Evolutionary conservation across 1,140 invertebrate genomes (phyloP).

Genomic region (Apis dorsata): DNA sequence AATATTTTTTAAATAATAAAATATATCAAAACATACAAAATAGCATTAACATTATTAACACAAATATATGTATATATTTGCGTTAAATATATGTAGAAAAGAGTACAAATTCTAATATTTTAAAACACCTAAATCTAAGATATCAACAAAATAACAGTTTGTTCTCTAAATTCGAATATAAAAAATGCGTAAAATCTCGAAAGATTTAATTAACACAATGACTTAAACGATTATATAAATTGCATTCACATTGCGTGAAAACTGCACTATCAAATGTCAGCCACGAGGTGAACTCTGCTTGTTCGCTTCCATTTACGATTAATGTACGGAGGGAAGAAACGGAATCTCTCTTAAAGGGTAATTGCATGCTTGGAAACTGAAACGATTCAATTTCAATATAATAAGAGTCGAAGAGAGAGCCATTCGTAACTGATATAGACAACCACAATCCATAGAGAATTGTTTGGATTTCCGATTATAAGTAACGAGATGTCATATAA

Average conservation of each 20-base stretch:
- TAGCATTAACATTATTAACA: background rate
- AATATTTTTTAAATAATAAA: background rate
- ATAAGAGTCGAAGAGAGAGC: background rate
- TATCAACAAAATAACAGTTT: background rate
- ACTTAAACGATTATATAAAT: background rate
- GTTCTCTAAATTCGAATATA: too few species aligned
- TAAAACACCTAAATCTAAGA: background rate
- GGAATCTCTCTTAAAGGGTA: background rate
- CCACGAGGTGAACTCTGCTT: slow-evolving; percentile 16
- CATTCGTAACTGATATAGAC: background rate
- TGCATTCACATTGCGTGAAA: background rate
- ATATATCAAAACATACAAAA: background rate
- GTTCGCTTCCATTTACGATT: background rate
- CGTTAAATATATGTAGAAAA: background rate
- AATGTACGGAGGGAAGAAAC: background rate
- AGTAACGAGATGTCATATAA: background rate
- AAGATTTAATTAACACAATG: slow-evolving; percentile 11
- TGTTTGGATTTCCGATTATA: background rate
- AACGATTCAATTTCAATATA: slow-evolving; percentile 18
- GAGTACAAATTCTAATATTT: too few species aligned
- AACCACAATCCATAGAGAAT: background rate
- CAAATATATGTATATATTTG: background rate
- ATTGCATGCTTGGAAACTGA: slow-evolving; percentile 1
- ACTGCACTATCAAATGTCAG: slow-evolving; percentile 32
- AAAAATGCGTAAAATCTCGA: background rate